phyloP scores from a whole-genome alignment of 2,113 vertebrate species.

The Cichladusa arquata region DNA sequence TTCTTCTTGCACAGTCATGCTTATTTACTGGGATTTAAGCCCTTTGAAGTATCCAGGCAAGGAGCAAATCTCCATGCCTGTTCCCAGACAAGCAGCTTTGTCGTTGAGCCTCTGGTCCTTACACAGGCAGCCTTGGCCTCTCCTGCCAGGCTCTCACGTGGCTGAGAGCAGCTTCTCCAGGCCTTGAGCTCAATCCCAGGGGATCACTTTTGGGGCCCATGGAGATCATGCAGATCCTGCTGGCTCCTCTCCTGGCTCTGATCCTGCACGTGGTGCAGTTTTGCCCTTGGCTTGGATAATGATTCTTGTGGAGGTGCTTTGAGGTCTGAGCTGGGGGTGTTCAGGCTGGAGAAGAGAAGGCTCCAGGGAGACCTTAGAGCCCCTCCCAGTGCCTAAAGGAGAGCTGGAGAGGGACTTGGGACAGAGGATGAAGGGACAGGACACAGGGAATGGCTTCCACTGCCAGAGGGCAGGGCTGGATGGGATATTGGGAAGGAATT shows the following conservation, averaged over 20 bases:
- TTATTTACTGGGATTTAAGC: slow-evolving; percentile 35
- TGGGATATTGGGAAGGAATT: not conserved
- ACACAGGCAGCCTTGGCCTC: not conserved
- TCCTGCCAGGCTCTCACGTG: not conserved
- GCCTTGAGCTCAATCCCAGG: not conserved
- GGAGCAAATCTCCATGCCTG: slow-evolving; percentile 31
- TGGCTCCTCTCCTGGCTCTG: not conserved
- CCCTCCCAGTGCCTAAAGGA: not conserved
- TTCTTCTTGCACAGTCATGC: slow-evolving; percentile 33
- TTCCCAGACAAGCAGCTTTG: slow-evolving; percentile 15
- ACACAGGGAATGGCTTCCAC: not conserved
- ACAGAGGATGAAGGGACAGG: not conserved
- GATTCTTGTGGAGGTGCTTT: not conserved
- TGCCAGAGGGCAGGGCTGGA: not conserved
- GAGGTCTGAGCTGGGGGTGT: not conserved
- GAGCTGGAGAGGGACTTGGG: not conserved
- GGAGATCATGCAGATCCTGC: not conserved
- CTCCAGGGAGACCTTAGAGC: not conserved
- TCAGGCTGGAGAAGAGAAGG: not conserved
- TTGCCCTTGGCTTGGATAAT: not conserved
- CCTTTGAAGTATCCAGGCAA: slow-evolving; percentile 41
- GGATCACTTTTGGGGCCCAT: fast-evolving
- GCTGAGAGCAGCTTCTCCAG: not conserved
- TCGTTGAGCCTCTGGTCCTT: slow-evolving; percentile 14
- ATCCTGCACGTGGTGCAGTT: not conserved